Evolutionary conservation across 2,113 vertebrate species (phyloP).

Genomic region (Macquaria ambigua): DNA sequence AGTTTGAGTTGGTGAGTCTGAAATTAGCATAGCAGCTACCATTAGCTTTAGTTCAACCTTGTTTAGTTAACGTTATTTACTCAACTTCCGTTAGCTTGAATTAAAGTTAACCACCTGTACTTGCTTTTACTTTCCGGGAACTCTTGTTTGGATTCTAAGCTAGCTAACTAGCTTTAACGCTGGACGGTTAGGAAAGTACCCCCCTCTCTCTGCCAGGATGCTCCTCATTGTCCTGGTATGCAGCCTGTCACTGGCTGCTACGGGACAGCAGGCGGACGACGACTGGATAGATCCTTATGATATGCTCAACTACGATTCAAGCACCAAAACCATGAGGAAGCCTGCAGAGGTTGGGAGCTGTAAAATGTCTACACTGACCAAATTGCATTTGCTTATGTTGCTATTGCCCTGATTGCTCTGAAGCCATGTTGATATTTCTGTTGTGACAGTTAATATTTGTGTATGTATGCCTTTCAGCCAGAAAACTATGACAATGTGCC

Average conservation of each 20-base stretch:
- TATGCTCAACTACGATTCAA: conserved; percentile 81
- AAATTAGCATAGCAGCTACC: neutral
- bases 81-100: neutral
- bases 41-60: neutral
- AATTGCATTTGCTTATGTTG: neutral
- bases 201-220: conserved; percentile 30
- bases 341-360: conserved; percentile 64
- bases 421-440: neutral
- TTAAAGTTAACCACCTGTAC: neutral
- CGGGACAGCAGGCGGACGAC: conserved; percentile 34
- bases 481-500: conserved; percentile 68
- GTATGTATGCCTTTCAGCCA: conserved; percentile 48
- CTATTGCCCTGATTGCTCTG: neutral
- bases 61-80: neutral
- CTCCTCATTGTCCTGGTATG: conserved; percentile 11
- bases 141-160: neutral
- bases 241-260: conserved; percentile 26
- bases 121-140: neutral
- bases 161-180: neutral
- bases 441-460: neutral
- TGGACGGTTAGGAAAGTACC: neutral
- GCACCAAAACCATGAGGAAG: conserved; percentile 76
- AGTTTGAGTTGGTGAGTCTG: neutral
- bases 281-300: conserved; percentile 82
- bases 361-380: too few species aligned